Evolutionary conservation across 2,888 invertebrate species (phyloP), one percentile per base, ranked within the genome.

Genomic region (Lucinisca nassula): DNA sequence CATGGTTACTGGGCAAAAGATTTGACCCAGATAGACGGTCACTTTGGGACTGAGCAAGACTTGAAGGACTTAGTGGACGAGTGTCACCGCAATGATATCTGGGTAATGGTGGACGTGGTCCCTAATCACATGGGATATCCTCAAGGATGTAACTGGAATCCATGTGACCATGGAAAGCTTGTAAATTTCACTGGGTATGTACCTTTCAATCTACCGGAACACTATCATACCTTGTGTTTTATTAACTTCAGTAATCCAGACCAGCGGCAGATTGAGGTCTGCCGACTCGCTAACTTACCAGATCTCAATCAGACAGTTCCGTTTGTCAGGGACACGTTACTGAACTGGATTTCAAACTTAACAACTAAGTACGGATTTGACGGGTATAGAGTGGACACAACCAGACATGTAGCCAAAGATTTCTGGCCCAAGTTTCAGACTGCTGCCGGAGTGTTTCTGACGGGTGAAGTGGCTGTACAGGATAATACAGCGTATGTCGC

Each of bases 61-160:
- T 79, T 93, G 40, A 49, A 77, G 49, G 76, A 82, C 55, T 79
- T 93, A 61, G 79, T 93, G 6, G 51, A 79, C 0, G 91, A 79
- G 45, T 91, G 91, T 74, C 93, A 92, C 67, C 79, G 80, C 30
- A 85, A 88, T 70, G 91, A 92, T 76, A 89, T 93, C 35, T 93
- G 93, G 93, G 91, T 93, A 17, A 93, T 93, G 93, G 82, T 92
- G 61, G 93, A 93, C 61, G 91, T 93, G 87, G 91, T 93, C 2
- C 90, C 93, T 12, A 93, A 93, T 78, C 93, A 93, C 82, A 92
- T 93, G 92, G 93, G 92, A 1, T 79, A 86, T 74, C 79, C 72
- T 27, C n/a, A 40, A 24, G 88, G 83, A 8, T 88, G 88, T 73
- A 70, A 35, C 6, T 84, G 84, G 84, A 76, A 38, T 10, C 30